Conservation (phyloP, 2,888 invertebrate genomes). For the Serrognathus titanus region DNA sequence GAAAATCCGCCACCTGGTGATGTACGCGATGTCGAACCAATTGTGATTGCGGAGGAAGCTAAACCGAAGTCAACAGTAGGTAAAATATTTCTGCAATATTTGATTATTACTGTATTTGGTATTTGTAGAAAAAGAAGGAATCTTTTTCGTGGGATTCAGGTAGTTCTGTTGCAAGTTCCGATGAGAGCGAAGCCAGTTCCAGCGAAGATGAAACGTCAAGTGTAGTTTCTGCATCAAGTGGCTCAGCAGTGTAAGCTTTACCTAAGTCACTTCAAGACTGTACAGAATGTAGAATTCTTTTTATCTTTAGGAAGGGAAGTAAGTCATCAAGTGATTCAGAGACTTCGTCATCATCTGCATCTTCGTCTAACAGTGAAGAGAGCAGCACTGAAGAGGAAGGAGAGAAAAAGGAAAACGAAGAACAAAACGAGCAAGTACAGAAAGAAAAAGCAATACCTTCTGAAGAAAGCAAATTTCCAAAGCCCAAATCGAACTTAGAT, state of each 20-base stretch:
- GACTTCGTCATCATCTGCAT: constrained; percentile 3
- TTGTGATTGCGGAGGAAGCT: constrained; percentile 23
- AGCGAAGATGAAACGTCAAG: constrained; percentile 39
- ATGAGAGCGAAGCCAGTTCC: constrained; percentile 24
- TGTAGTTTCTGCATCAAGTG: constrained; percentile 9
- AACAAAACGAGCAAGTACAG: constrained; percentile 31
- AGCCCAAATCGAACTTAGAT: constrained; percentile 68
- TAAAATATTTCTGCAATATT: background rate
- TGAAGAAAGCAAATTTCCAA: background rate
- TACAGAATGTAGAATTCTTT: background rate
- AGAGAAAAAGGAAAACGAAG: constrained; percentile 28
- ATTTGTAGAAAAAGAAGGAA: constrained; percentile 31
- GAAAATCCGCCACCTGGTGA: constrained; percentile 68
- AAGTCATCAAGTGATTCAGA: constrained; percentile 8
- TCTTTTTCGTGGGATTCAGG: constrained; percentile 43
- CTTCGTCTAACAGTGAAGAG: constrained; percentile 29
- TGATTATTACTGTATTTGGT: background rate
- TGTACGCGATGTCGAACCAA: constrained; percentile 68
- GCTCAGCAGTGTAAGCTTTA: background rate
- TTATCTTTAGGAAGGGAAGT: constrained; percentile 9
- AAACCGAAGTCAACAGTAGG: constrained; percentile 34
- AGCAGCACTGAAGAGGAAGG: constrained; percentile 33
- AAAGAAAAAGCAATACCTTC: constrained; percentile 20
- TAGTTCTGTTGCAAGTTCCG: constrained; percentile 45
- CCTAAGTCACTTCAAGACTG: background rate